Base-by-base conservation (phyloP, 2,797 vertebrate species). In the Thamnophis elegans region DNA sequence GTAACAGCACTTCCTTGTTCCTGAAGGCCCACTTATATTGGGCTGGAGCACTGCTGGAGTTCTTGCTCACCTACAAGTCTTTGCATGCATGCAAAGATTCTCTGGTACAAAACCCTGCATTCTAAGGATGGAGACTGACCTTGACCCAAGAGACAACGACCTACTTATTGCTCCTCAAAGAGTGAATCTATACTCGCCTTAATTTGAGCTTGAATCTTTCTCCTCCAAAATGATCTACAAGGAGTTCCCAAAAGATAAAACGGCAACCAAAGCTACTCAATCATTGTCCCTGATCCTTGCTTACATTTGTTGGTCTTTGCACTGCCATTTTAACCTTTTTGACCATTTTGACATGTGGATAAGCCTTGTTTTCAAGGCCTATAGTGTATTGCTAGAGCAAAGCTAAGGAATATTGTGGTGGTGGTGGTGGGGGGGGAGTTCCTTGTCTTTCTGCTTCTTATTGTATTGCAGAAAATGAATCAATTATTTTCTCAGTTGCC, bases 401-500 rank as follows among this genome's bases (percentile, higher is more conserved):
- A 22, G 16, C 18, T 88, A 87, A 28, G 54, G 26, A n/a, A 16
- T 93, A 93, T 95, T 93, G 94, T 93, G 94, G 94, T 92, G 93
- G 25, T n/a, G n/a, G n/a, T n/a, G n/a, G n/a, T n/a, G 3, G 9
- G 2, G 0, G 3, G 3, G 14, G 53, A 89, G 58, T 14, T 51
- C 47, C 94, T 88, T 95, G 85, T 47, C 91, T 95, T 93, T 93
- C 91, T 94, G 94, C 92, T 93, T 94, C 92, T 47, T 92, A 94
- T 93, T 91, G 87, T 92, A 95, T 93, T 94, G 86, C 94, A 89
- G 73, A 91, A 94, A 94, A 96, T 93, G 95, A 94, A 90, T 93
- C 92, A 94, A 85, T 91, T 56, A 90, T 93, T 89, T 94, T 94
- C 93, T 95, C 95, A 96, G 94, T 96, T 65, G 60, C 60, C 60